Conservation (phyloP, 1,140 invertebrate species). For the Habropoda laboriosa region DNA sequence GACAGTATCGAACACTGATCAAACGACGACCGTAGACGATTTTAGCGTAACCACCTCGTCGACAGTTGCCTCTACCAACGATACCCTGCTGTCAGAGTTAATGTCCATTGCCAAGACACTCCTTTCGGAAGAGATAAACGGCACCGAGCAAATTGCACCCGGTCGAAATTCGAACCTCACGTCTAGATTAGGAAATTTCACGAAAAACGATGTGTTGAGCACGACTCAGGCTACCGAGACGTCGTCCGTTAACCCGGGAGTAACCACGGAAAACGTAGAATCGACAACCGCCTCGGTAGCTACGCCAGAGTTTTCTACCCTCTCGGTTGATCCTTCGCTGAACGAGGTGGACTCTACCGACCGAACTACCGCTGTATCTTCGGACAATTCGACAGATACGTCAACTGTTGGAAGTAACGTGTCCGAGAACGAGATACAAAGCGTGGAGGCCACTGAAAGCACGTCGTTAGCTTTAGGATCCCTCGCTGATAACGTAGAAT, state of each 20-base stretch:
- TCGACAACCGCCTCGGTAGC: neutral
- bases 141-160: conserved; percentile 22
- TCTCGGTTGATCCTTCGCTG: conserved; percentile 8
- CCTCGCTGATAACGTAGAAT: neutral
- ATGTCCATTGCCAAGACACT: conserved; percentile 69
- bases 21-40: conserved; percentile 6
- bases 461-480: conserved; percentile 24
- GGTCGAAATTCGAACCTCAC: neutral
- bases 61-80: conserved; percentile 24
- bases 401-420: neutral
- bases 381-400: conserved; percentile 3
- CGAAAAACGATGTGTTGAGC: conserved; percentile 4
- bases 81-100: conserved; percentile 66
- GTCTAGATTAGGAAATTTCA: conserved; percentile 1
- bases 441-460: conserved; percentile 43
- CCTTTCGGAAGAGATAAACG: conserved; percentile 65
- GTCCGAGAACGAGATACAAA: conserved; percentile 3
- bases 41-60: conserved; percentile 6
- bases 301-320: neutral
- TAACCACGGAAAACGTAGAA: conserved; percentile 20
- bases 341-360: conserved; percentile 31
- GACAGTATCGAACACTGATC: conserved; percentile 13
- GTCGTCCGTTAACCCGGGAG: neutral
- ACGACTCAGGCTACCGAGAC: neutral
- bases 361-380: neutral